Evolutionary conservation across 2,797 vertebrate genomes (phyloP), one percentile per base, ranked within the genome.

Genomic region (Cossypha niveicapilla): DNA sequence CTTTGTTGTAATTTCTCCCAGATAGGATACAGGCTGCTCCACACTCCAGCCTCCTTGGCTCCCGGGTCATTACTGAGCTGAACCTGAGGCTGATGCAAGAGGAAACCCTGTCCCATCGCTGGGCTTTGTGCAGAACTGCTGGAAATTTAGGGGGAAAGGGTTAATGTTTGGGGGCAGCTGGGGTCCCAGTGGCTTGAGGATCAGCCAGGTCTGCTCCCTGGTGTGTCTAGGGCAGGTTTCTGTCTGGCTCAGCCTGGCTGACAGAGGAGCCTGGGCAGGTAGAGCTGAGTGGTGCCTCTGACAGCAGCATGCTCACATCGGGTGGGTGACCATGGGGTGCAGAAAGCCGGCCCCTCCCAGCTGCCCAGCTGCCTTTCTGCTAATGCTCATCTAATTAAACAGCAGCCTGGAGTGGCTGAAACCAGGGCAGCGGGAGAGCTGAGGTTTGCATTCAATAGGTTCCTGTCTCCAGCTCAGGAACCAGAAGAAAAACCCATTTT

Each of bases 181-280:
- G 44, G 18, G 35, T 68, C 63, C 67, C 66, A 25, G 2, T 8
- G 63, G 67, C 60, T 65, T 1, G 0, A 42, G 60, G 71, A 58
- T 50, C 86, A 91, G 44, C 35, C 42, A 45, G 60, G 96, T 97
- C 93, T 98, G 97, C 97, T 98, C 97, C 93, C 96, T 97, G 95
- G 95, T 90, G 82, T 95, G 6, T 54, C 54, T 71, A 60, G 65
- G 34, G 80, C 51, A 10, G 5, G 14, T 88, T 97, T 96, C 97
- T 72, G 68, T 79, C 71, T 94, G 86, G 80, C 85, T 96, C 79
- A 66, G 88, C 90, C 81, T 34, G 76, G 96, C 90, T 95, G 97
- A 95, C 1, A 27, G 77, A 89, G 88, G 78, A 94, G 93, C 48
- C 48, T 56, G 5, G 37, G 91, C 60, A 91, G 92, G 93, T 94